phyloP scores from a whole-genome alignment of 2,797 vertebrate genomes.

The Crocodylus rhombifer region DNA sequence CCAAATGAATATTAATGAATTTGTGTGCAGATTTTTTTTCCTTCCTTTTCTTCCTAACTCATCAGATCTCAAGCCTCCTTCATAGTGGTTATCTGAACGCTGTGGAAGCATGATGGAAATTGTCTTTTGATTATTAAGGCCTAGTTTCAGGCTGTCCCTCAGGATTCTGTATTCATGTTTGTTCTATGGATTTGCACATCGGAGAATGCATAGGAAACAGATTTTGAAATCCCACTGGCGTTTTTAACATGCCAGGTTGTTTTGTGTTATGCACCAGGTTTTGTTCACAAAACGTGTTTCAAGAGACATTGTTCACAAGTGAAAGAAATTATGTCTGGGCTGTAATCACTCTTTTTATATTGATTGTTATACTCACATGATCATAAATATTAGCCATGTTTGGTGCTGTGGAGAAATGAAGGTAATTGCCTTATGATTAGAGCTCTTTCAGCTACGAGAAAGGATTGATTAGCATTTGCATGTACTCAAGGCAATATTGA shows the following conservation, averaged over 20 bases:
- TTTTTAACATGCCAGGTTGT: conserved; percentile 80
- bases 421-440: conserved; percentile 88
- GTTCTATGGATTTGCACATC: conserved; percentile 85
- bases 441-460: conserved; percentile 82
- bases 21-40: conserved; percentile 79
- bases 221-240: conserved; percentile 74
- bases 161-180: conserved; percentile 83
- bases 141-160: conserved; percentile 85
- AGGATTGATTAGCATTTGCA: conserved; percentile 85
- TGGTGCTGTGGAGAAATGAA: conserved; percentile 85
- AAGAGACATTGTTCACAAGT: conserved; percentile 76
- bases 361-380: conserved; percentile 85
- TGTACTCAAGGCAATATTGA: conserved; percentile 80
- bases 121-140: conserved; percentile 91
- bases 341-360: conserved; percentile 84
- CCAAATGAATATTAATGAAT: conserved; percentile 86
- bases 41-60: conserved; percentile 78
- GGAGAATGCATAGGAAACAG: conserved; percentile 83
- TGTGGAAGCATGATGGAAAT: conserved; percentile 84
- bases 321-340: conserved; percentile 80
- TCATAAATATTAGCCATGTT: conserved; percentile 88
- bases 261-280: conserved; percentile 77
- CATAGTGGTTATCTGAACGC: conserved; percentile 80
- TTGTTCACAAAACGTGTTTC: conserved; percentile 76
- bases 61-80: conserved; percentile 80